phyloP scores from a whole-genome alignment of 1,140 invertebrate genomes.

The Magallana gigas region DNA sequence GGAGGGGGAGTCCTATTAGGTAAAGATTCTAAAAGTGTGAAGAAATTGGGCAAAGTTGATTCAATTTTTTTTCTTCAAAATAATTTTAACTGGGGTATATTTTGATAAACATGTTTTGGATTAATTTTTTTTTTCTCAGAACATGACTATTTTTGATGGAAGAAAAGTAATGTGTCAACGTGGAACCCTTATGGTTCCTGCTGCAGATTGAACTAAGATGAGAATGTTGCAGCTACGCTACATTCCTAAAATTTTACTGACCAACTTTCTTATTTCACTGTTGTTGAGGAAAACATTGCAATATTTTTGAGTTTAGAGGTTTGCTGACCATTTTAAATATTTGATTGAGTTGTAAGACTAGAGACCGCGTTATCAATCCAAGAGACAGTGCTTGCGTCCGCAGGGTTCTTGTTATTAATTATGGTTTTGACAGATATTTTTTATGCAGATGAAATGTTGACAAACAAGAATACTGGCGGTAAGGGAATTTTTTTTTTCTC shows the following conservation, averaged over 20 bases:
- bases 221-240: conserved; percentile 4
- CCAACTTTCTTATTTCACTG: neutral
- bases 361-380: too few relatives aligned
- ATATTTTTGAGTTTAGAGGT: neutral
- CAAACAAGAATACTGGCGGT: neutral
- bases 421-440: neutral
- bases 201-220: neutral
- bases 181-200: neutral
- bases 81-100: neutral
- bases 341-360: neutral
- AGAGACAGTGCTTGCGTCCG: neutral
- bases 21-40: too few relatives aligned
- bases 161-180: too few relatives aligned
- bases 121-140: too few relatives aligned
- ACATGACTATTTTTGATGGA: too few relatives aligned
- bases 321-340: neutral
- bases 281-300: neutral
- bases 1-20: neutral
- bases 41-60: neutral
- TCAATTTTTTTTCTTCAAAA: neutral
- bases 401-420: neutral
- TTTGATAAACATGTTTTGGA: neutral
- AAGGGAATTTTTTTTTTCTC: neutral
- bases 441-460: neutral
- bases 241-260: conserved; percentile 29